Evolutionary conservation across 2,888 invertebrate species (phyloP), one percentile per base, ranked within the genome.

Genomic region (Odontothrips loti): DNA sequence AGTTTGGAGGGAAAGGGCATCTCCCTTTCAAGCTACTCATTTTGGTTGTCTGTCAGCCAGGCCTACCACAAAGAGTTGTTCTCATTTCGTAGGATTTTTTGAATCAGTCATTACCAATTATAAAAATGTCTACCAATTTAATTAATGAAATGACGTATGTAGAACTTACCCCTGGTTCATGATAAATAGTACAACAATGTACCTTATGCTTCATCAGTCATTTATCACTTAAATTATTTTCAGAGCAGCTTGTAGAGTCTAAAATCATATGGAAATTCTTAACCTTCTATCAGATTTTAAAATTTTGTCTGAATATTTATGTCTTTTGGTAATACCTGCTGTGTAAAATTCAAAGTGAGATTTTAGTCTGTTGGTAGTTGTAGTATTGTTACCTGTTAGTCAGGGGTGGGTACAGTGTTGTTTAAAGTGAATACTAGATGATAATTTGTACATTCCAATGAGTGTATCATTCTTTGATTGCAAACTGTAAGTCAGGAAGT

Each of bases 351-450:
- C 27, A 27, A 75, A 10, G 27, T 75, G 68, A 75, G 23, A 27
- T 27, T 23, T 75, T 75, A 75, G 68, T 75, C 23, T 75, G 68
- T 75, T 75, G 68, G 68, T 75, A 75, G 68, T 75, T 75, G 68
- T 75, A 75, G 68, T 75, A 75, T 75, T 75, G 68, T 75, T 75
- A 75, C 68, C 68, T 27, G 68, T 75, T 75, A 75, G 68, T 75
- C 68, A 75, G 68, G 68, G 68, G 68, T 75, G 68, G 68, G 68
- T 75, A 75, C 68, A 75, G 68, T 75, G 68, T 75, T 75, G 68
- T 75, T 75, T 75, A 75, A 75, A 75, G 68, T 75, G 68, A 75
- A 75, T 75, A 75, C 68, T 75, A 75, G 68, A 75, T 75, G 68
- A 75, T 75, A 75, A 75, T 75, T 75, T 75, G 68, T 75, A 75